Evolutionary conservation across 2,888 invertebrate genomes (phyloP), one percentile per base, ranked within the genome.

Genomic region (Magallana nippona): DNA sequence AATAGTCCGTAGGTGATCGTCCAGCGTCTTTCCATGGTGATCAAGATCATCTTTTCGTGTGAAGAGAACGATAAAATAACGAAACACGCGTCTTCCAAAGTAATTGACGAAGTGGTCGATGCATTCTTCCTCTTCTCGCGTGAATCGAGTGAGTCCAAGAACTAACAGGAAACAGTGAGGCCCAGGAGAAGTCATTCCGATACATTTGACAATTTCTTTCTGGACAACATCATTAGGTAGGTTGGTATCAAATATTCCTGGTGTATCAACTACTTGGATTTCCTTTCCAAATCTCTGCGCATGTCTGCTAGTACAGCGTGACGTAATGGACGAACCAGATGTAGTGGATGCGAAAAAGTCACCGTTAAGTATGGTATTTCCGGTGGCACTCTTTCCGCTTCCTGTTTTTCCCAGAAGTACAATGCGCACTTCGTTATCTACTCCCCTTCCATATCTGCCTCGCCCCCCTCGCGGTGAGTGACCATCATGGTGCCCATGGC

Each of bases 221-320:
- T 80, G 84, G 10, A 84, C 80, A 8, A 55, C 82, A 17, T 83
- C 60, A 44, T 87, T 84, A 17, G 85, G 58, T 17, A 77, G 57
- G 10, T 62, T 83, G 2, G 88, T 88, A 71, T 87, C 88, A 56
- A 88, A 87, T n/a, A 88, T 63, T 2, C 88, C 88, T 10, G 88
- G 87, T 1, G 87, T 87, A 80, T 88, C 88, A 0, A 88, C 83
- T 13, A 87, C 63, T 56, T 83, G 82, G n/a, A 79, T 82, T 11
- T 78, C 58, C 60, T 83, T 84, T 27, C 77, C 86, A n/a, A 57
- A 62, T 44, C 60, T 55, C 27, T 62, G 57, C 2, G 55, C 60
- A 17, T 63, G 78, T 13, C 44, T 78, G n/a, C 81, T 32, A 0
- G 60, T 81, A 81, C 87, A 87, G 19, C 81, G 81, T 19, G 60